Evolutionary conservation across 2,888 invertebrate species (phyloP).

Genomic region (Camptogramma bilineatum): DNA sequence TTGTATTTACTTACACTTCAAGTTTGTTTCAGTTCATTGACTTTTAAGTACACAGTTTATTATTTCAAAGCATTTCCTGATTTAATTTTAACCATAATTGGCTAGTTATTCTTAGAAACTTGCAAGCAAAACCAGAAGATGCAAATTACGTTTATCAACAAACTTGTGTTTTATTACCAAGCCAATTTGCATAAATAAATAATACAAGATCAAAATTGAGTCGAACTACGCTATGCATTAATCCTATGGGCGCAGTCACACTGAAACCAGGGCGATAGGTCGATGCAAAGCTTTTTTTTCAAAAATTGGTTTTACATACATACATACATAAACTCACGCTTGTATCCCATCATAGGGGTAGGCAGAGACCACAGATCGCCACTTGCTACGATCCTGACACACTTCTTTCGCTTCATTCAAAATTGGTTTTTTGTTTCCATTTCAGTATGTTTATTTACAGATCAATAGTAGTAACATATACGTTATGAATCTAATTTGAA

Average conservation of each 20-base stretch:
- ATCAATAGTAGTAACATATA: no score
- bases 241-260: slow-evolving; percentile 36
- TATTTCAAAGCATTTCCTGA: background rate
- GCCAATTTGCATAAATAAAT: slow-evolving; percentile 46
- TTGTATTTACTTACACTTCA: background rate
- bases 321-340: no score
- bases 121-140: slow-evolving; percentile 32
- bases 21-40: background rate
- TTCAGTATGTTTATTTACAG: no score
- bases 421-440: no score
- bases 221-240: slow-evolving; percentile 50
- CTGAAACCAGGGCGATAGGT: background rate
- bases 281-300: no score
- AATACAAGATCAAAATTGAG: slow-evolving; percentile 45
- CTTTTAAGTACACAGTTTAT: background rate
- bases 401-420: no score
- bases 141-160: slow-evolving; percentile 44
- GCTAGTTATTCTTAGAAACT: slow-evolving; percentile 21
- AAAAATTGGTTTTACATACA: no score
- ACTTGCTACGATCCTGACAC: no score
- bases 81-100: slow-evolving; percentile 3
- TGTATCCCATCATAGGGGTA: no score
- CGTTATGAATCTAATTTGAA: no score
- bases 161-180: slow-evolving; percentile 46
- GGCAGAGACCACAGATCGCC: no score